Evolutionary conservation across 2,888 invertebrate genomes (phyloP).

Genomic region (Dryadula phaetusa): DNA sequence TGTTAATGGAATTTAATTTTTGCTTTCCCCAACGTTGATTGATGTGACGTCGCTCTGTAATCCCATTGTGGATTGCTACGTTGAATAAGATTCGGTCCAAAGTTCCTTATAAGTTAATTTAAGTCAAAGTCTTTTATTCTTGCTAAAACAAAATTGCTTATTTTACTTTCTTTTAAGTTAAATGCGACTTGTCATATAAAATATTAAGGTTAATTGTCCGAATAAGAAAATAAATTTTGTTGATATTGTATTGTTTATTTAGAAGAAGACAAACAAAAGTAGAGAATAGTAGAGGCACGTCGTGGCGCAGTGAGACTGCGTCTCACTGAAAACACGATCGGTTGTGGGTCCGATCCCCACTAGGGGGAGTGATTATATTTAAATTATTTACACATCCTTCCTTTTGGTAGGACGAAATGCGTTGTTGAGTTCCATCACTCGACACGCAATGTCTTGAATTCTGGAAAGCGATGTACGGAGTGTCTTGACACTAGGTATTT

Average conservation of each 20-base stretch:
- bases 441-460: too few relatives aligned
- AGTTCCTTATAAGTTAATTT: slow-evolving; percentile 47
- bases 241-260: not conserved
- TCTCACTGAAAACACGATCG: too few relatives aligned
- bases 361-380: too few relatives aligned
- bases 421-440: too few relatives aligned
- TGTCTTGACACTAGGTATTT: too few relatives aligned
- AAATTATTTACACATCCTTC: too few relatives aligned
- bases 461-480: too few relatives aligned
- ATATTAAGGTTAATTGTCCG: slow-evolving; percentile 30
- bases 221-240: slow-evolving; percentile 1
- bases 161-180: slow-evolving; percentile 42
- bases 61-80: slow-evolving; percentile 45
- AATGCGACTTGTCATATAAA: slow-evolving; percentile 32
- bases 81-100: slow-evolving; percentile 43
- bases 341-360: too few relatives aligned
- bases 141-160: slow-evolving; percentile 41
- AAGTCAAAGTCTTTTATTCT: slow-evolving; percentile 42
- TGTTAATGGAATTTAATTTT: slow-evolving; percentile 48
- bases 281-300: too few relatives aligned
- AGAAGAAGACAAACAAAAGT: slow-evolving; percentile 16
- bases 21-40: slow-evolving; percentile 45
- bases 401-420: too few relatives aligned
- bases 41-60: slow-evolving; percentile 46
- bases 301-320: too few relatives aligned